These are phyloP conservation scores for Zaprionus tsacasi DNA, from an alignment of 1,140 invertebrate genomes.

Conservation along the genomic window DNA sequence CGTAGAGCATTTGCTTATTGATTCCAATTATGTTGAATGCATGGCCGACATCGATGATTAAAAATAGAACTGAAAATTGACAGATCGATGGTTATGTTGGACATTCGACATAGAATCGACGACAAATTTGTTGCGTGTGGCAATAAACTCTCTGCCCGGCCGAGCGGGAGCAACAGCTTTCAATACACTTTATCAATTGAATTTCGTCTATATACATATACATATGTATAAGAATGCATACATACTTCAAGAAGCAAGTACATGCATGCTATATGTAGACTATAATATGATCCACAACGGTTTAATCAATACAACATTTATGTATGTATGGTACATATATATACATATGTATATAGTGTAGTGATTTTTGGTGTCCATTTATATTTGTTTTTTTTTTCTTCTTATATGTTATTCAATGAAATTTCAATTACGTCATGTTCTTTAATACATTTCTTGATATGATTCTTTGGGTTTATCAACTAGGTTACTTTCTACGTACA, in stretches of 20 bases:
- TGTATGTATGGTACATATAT: constrained; percentile 27
- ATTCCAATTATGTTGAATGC: constrained; percentile 79
- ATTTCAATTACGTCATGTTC: constrained; percentile 71
- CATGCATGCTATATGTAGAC: constrained; percentile 25
- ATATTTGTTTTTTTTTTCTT: not conserved
- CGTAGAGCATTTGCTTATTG: constrained; percentile 83
- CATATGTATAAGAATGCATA: constrained; percentile 11
- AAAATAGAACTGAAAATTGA: constrained; percentile 74
- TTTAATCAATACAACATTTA: constrained; percentile 56
- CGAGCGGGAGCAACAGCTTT: constrained; percentile 53
- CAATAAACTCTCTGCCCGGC: constrained; percentile 63
- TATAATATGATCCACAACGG: constrained; percentile 30
- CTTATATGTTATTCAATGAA: constrained; percentile 61
- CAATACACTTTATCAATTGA: constrained; percentile 72
- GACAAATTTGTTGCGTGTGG: constrained; percentile 36
- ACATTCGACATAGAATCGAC: constrained; percentile 23
- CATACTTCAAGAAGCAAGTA: not conserved
- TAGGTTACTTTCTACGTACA: constrained; percentile 70
- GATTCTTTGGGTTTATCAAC: constrained; percentile 69
- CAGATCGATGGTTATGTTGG: constrained; percentile 10
- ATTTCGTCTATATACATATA: constrained; percentile 60
- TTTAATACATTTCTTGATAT: constrained; percentile 65
- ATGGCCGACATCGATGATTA: constrained; percentile 70
- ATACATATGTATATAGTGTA: constrained; percentile 18
- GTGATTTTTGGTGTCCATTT: constrained; percentile 13